phyloP scores from a whole-genome alignment of 2,888 invertebrate species.

The Drosophila glabriapex region DNA sequence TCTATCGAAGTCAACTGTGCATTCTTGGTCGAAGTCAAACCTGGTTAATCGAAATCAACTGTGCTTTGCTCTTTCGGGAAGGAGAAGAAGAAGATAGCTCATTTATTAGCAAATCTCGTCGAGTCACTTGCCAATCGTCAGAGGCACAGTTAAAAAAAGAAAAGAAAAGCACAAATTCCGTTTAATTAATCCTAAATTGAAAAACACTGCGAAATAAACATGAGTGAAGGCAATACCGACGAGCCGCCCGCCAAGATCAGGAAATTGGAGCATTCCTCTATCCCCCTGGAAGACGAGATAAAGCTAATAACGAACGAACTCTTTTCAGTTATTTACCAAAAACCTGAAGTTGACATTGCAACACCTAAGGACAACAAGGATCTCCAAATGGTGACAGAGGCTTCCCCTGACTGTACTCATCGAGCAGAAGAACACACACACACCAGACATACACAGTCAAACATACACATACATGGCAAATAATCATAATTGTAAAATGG shows the following conservation, averaged over 20 bases:
- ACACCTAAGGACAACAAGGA: too few species aligned
- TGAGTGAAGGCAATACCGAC: too few species aligned
- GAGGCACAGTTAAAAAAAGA: not conserved
- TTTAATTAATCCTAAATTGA: not conserved
- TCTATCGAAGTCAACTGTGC: not conserved
- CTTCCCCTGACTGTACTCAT: too few species aligned
- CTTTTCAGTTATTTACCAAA: too few species aligned
- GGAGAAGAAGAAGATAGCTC: not conserved
- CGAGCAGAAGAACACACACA: too few species aligned
- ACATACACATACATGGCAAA: not conserved
- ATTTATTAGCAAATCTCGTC: not conserved
- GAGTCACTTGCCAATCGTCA: not conserved
- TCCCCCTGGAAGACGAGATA: not conserved
- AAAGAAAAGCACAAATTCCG: too few species aligned
- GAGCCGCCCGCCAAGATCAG: too few species aligned
- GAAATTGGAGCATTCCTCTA: too few species aligned
- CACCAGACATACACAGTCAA: too few species aligned
- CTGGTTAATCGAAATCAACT: not conserved
- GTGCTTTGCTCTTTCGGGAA: accelerated
- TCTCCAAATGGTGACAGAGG: too few species aligned
- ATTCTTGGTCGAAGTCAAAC: not conserved
- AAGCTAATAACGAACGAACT: too few species aligned
- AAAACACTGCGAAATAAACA: not conserved
- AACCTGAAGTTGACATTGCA: too few species aligned
- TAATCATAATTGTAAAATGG: not conserved